phyloP scores from a whole-genome alignment of 1,140 invertebrate genomes.

The Marisa cornuarietis region DNA sequence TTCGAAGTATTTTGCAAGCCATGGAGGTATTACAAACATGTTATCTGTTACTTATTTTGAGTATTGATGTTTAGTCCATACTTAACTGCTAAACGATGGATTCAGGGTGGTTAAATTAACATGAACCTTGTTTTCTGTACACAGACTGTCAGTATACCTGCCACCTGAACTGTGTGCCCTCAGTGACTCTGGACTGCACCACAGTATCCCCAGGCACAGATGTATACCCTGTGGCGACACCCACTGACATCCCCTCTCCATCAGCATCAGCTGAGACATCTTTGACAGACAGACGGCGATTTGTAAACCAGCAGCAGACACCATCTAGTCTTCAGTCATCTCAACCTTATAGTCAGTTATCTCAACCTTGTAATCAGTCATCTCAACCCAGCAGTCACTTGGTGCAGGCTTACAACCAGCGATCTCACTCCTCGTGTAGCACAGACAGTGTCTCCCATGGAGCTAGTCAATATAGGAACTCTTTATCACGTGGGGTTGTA shows the following conservation, averaged over 20 bases:
- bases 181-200: slow-evolving; percentile 69
- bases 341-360: not conserved
- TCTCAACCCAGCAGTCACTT: slow-evolving; percentile 4
- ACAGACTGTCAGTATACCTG: slow-evolving; percentile 71
- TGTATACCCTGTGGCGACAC: slow-evolving; percentile 10
- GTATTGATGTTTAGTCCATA: not conserved
- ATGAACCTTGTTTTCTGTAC: slow-evolving; percentile 14
- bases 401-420: not conserved
- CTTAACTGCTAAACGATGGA: not conserved
- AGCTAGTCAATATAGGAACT: not conserved
- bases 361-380: not conserved
- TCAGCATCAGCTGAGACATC: slow-evolving; percentile 41
- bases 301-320: slow-evolving; percentile 20
- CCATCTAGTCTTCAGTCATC: not conserved
- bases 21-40: too few species aligned
- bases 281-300: slow-evolving; percentile 32
- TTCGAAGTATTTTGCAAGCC: too few species aligned
- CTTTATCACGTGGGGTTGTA: not conserved
- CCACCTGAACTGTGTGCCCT: slow-evolving; percentile 67
- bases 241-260: slow-evolving; percentile 34
- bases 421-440: not conserved
- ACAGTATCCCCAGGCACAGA: slow-evolving; percentile 39
- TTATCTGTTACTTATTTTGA: not conserved
- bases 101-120: too few species aligned
- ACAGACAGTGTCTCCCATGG: not conserved